Conservation (phyloP, 2,113 vertebrate species). For the Loxodonta africana region DNA sequence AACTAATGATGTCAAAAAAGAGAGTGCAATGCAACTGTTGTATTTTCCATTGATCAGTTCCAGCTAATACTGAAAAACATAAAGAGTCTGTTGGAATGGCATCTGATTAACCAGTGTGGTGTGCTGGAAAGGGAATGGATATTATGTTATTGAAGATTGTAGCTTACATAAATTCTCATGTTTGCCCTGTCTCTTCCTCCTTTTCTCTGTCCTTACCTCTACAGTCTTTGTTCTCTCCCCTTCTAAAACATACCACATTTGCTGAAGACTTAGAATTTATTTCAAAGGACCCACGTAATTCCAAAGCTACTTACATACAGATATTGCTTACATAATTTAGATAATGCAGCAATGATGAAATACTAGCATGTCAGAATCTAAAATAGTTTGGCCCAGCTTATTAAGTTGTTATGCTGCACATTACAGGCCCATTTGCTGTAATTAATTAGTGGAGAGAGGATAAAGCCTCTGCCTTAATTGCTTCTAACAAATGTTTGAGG, state of each 20-base stretch:
- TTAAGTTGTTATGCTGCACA: slow-evolving; percentile 66
- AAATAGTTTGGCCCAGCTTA: slow-evolving; percentile 69
- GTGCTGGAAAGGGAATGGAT: not conserved
- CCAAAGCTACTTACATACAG: slow-evolving; percentile 53
- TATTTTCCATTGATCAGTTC: slow-evolving; percentile 22
- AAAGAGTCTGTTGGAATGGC: slow-evolving; percentile 54
- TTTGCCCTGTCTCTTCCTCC: not conserved
- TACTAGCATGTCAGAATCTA: slow-evolving; percentile 58
- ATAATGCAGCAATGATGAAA: slow-evolving; percentile 48
- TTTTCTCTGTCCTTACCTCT: not conserved
- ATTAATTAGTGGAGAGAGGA: slow-evolving; percentile 68
- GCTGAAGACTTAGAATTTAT: not conserved
- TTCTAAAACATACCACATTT: not conserved
- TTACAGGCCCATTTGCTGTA: slow-evolving; percentile 72
- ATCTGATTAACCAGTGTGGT: not conserved
- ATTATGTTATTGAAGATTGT: not conserved
- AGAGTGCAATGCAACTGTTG: not conserved
- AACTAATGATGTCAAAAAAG: slow-evolving; percentile 52
- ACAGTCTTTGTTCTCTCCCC: not conserved
- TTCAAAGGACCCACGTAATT: not conserved
- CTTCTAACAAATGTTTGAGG: slow-evolving; percentile 74
- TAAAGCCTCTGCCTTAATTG: slow-evolving; percentile 61
- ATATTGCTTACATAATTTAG: slow-evolving; percentile 69
- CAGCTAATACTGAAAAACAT: slow-evolving; percentile 29
- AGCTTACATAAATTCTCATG: not conserved